Base-by-base conservation (phyloP, 2,797 vertebrate genomes). In the Squalus acanthias region DNA sequence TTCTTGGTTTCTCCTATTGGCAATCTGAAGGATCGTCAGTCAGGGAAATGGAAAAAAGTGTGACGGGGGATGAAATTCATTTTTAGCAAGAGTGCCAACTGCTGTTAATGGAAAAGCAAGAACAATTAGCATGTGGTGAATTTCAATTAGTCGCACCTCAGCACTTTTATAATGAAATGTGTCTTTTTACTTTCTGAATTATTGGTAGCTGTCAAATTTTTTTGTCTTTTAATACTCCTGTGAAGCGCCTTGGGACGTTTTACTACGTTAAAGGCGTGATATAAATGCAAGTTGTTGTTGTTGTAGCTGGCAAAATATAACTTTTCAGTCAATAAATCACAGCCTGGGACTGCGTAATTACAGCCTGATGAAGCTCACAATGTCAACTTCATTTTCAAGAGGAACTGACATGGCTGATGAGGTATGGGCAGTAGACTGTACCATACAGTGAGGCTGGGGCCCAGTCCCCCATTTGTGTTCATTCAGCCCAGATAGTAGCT, bases 101-200 rank as follows among this genome's bases (percentile, higher is more conserved):
- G 91, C 63, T 93, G 91, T 39, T 93, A 67, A 65, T 92, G 33
- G 89, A 63, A 92, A 67, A 67, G 60, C 33, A 92, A 93, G 65
- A 93, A 39, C 91, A 93, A 69, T 93, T 93, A 93, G 65, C 65
- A 69, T 69, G 63, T 93, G 63, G n/a, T 22, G 65, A 93, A 93
- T 93, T 93, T 93, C 91, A 93, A 93, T 69, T 93, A 93, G 65
- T n/a, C 22, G 65, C 63, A 93, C 63, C 91, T 93, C 65, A 93
- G 63, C 91, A 67, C 91, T 93, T 69, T 46, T 24, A 24, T 93
- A 69, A 69, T 93, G 91, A 93, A 93, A 93, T 93, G 65, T 2
- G 63, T 93, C 7, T 93, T 63, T 91, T 46, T 24, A 93, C 91
- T 93, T 91, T 69, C 65, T 46, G 91, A 93, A 93, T 93, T 69